Evolutionary conservation across 1,140 invertebrate genomes (phyloP), one percentile per base, ranked within the genome.

Genomic region (Drosophila gunungcola): DNA sequence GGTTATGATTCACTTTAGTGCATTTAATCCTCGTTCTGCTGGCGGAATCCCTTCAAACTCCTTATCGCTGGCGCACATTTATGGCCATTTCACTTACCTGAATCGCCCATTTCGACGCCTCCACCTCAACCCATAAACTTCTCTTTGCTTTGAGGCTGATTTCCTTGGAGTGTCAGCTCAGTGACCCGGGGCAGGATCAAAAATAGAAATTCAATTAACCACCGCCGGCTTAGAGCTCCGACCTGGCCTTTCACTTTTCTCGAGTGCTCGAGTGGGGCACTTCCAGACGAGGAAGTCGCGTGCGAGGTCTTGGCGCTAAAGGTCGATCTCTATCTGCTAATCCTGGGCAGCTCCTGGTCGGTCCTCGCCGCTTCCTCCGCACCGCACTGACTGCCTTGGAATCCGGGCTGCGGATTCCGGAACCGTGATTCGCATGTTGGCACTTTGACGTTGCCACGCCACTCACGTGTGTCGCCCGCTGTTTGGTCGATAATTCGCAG

Each of bases 121-220:
- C 34, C 49, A 29, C 38, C 43, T 81, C 34, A 54, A 29, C 38
- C 43, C 62, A 64, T 51, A 42, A 34, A 75, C 70, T 61, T 29
- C 16, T 36, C 46, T 34, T 49, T 54, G 42, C 21, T 49, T 68
- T 42, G 61, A 36, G 46, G 68, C 42, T 69, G 39, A 41, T 77
- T 38, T 75, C 54, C 77, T 73, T 64, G 36, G 29, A 32, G 29
- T 32, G 29, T 5, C 29, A 32, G 29, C 29, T 32, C 29, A 32
- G 29, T 32, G 29, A 32, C 29, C 29, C 29, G 6, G 49, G 36
- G 58, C 34, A 61, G 53, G 32, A 76, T 88, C 78, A 41, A 76
- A 86, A 86, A 83, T 86, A 86, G 84, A 88, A 86, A 73, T 86
- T 86, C 83, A 86, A 86, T 86, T 86, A 86, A 73, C 62, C 16